These are phyloP conservation scores for Trissolcus brochymenae DNA, from an alignment of 2,888 invertebrate species.

Conservation along the genomic window DNA sequence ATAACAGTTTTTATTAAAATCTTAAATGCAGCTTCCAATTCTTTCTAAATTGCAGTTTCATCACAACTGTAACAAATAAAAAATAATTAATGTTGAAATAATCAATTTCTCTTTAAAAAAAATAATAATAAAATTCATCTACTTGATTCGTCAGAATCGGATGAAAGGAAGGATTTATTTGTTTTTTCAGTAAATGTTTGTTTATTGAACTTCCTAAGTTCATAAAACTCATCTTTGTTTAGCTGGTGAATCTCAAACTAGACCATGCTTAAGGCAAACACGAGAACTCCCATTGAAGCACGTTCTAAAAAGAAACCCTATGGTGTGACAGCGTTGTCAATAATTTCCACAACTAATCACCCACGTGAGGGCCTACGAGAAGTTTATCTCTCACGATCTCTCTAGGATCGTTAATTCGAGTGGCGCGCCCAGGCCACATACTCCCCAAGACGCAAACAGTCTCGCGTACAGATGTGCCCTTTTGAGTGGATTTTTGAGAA, in stretches of 20 bases:
- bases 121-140: too few species aligned
- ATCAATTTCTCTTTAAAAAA: too few species aligned
- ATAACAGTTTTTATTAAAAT: not conserved
- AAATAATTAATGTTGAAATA: too few species aligned
- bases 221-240: constrained; percentile 28
- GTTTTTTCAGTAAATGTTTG: constrained; percentile 18
- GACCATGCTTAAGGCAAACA: constrained; percentile 24
- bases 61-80: too few species aligned
- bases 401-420: constrained; percentile 45
- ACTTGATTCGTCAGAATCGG: too few species aligned
- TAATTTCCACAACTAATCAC: constrained; percentile 46
- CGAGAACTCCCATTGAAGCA: constrained; percentile 11
- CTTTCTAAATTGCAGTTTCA: too few species aligned
- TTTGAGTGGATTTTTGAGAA: constrained; percentile 44
- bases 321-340: constrained; percentile 44
- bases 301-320: constrained; percentile 24
- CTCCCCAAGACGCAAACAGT: constrained; percentile 5
- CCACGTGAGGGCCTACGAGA: constrained; percentile 30
- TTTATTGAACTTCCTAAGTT: constrained; percentile 19
- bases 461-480: constrained; percentile 38
- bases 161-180: constrained; percentile 11
- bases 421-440: constrained; percentile 23
- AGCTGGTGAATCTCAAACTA: constrained; percentile 12
- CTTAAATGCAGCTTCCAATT: too few species aligned
- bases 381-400: constrained; percentile 47